Base-by-base conservation (phyloP, 2,113 vertebrate species). In the Daboia siamensis region DNA sequence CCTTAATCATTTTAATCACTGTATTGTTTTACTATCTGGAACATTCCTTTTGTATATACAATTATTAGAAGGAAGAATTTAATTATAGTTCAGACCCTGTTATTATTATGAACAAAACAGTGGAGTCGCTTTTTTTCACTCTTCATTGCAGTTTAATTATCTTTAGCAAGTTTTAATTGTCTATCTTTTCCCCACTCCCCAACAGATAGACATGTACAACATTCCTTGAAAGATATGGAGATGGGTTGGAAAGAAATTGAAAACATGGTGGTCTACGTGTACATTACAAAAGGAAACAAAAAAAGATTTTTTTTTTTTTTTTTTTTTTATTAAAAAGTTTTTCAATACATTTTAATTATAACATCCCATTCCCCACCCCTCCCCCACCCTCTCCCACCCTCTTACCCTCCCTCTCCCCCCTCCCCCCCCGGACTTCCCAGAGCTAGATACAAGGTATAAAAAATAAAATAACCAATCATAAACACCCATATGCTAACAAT, bases 131-230 rank as follows among this genome's bases (percentile, higher is more conserved):
- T 95, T 91, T 51, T 94, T 94, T 93, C 91, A 52, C 89, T 64
- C 90, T 95, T 90, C 92, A 96, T 96, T 97, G 96, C 92, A 94
- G 94, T 95, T 96, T 97, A 96, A 97, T 97, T 96, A 97, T 96
- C 96, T 97, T 96, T 96, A 97, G 96, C 95, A 97, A 96, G 94
- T 97, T 97, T 97, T 97, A 96, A 96, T 97, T 97, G 96, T 96
- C 95, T 95, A 95, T 96, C 93, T 95, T 95, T 94, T 87, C 90
- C 90, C 88, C 23, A 80, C 52, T 39, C 88, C n/a, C 13, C 46
- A 51, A 59, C 6, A 85, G 94, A 93, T 95, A 97, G 95, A 90
- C 93, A 91, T 55, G 87, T 88, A 85, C 86, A 93, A 94, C 94
- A 64, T 15, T 87, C 94, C 96, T 97, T 96, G 93, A 0, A 94